A percentile compares a stretch with the other conserved stretches of the same genome.
Evolutionary conservation across 2,797 vertebrate genomes (phyloP).

Genomic region (Hafferia zeledoni): DNA sequence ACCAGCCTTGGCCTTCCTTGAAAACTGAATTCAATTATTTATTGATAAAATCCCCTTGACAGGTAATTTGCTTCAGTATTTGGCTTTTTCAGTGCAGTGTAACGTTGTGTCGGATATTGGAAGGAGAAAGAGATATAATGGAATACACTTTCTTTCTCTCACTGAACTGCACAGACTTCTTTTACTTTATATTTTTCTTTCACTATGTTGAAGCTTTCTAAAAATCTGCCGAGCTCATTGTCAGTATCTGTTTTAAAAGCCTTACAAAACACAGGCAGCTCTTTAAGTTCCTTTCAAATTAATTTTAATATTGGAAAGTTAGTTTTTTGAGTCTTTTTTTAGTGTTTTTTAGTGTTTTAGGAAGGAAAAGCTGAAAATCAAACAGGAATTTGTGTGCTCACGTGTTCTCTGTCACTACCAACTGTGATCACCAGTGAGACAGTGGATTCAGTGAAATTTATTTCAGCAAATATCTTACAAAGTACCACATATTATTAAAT

Average conservation of each 20-base stretch:
- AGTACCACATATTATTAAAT: not conserved
- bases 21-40: slow-evolving; percentile 31
- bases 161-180: not conserved
- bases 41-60: slow-evolving; percentile 35
- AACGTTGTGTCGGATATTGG: not conserved
- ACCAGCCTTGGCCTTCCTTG: slow-evolving; percentile 2
- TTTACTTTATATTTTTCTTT: slow-evolving; percentile 9
- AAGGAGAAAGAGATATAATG: slow-evolving; percentile 19
- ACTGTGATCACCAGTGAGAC: not conserved
- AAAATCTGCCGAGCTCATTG: slow-evolving; percentile 6
- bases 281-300: not conserved
- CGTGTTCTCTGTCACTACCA: not conserved
- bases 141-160: not conserved
- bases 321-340: not conserved
- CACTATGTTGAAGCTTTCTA: not conserved
- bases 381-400: not conserved
- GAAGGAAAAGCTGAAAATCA: not conserved
- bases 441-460: not conserved
- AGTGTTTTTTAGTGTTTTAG: not conserved
- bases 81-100: not conserved
- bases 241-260: slow-evolving; percentile 3
- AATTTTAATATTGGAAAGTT: not conserved
- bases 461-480: not conserved
- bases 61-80: slow-evolving; percentile 42
- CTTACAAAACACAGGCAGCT: not conserved